A percentile compares a stretch with the other conserved stretches of the same genome.
These are phyloP conservation scores for Drosophila nigricruria DNA, from an alignment of 2,888 invertebrate species.

Conservation along the genomic window DNA sequence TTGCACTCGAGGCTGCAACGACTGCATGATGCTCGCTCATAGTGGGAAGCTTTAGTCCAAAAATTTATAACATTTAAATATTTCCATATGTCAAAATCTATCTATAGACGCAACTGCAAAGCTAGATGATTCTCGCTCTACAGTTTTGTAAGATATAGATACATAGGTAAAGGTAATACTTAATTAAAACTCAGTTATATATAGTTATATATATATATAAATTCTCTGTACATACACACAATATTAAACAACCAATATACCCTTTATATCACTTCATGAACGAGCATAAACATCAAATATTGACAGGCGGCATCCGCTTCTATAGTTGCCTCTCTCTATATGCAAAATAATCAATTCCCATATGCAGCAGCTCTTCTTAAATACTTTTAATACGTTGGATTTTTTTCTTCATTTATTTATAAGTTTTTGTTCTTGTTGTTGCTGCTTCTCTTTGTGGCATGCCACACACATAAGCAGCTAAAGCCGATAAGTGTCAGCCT, in stretches of 20 bases:
- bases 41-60: background rate
- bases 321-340: conserved; percentile 26
- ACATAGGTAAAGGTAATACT: background rate
- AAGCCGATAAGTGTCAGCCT: conserved; percentile 77
- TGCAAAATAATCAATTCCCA: conserved; percentile 65
- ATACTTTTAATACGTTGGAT: conserved; percentile 67
- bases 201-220: background rate
- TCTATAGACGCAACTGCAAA: background rate
- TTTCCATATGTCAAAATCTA: rapidly evolving
- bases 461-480: conserved; percentile 63
- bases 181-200: background rate
- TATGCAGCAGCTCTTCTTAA: conserved; percentile 49
- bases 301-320: conserved; percentile 69
- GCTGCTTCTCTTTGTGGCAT: conserved; percentile 25
- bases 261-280: background rate
- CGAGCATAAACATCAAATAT: conserved; percentile 62
- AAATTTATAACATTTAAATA: too few relatives aligned
- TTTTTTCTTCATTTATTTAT: conserved; percentile 62
- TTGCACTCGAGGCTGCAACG: conserved; percentile 1
- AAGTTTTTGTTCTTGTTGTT: conserved; percentile 28
- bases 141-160: background rate
- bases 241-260: background rate
- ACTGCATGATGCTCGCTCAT: background rate
- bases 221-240: background rate
- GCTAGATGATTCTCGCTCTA: background rate